phyloP scores from a whole-genome alignment of 2,797 vertebrate species.

The Lithobates sylvaticus region DNA sequence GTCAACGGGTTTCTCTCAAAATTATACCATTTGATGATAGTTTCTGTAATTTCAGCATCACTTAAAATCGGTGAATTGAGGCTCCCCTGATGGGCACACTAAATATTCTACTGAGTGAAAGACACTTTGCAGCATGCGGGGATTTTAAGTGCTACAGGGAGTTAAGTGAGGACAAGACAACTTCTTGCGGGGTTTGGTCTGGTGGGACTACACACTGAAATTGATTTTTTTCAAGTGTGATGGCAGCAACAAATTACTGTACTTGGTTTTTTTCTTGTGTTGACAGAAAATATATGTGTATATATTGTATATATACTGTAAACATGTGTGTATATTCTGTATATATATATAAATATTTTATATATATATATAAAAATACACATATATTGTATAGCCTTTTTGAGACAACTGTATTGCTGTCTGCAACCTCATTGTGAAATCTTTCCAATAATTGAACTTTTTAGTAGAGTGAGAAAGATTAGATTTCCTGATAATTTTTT shows the following conservation, averaged over 20 bases:
- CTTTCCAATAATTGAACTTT: no score
- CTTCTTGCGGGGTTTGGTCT: conserved; percentile 34
- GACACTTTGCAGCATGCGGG: conserved; percentile 17
- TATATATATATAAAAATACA: conserved; percentile 2
- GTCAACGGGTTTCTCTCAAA: neutral
- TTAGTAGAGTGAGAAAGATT: no score
- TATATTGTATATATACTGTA: neutral
- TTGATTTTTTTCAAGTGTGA: conserved; percentile 55
- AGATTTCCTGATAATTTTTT: no score
- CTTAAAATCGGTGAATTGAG: conserved; percentile 4
- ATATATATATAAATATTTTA: conserved; percentile 14
- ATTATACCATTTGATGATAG: neutral
- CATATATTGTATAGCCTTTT: no score
- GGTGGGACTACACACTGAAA: conserved; percentile 49
- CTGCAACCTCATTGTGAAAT: no score
- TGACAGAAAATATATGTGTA: conserved; percentile 13
- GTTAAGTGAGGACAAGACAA: conserved; percentile 57
- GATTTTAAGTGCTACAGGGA: conserved; percentile 40
- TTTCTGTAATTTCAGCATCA: neutral
- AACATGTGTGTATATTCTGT: no score
- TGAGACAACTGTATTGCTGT: no score
- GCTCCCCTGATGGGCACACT: conserved; percentile 12
- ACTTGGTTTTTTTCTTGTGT: conserved; percentile 9
- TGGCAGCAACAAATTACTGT: conserved; percentile 47
- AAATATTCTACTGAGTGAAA: conserved; percentile 44